Evolutionary conservation across 2,113 vertebrate genomes (phyloP).

Genomic region (Eurystomus gularis): DNA sequence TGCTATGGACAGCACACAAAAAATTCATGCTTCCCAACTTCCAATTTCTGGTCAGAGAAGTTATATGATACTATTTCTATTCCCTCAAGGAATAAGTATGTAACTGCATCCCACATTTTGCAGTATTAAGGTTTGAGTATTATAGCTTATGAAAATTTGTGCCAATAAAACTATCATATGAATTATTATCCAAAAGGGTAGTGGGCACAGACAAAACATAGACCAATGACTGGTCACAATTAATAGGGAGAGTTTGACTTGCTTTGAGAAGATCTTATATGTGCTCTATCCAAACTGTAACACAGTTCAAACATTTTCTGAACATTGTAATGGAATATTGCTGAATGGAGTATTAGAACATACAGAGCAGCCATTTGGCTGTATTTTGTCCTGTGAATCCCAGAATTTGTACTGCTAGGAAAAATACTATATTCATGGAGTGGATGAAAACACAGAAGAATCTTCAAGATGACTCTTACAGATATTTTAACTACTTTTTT

Average conservation of each 20-base stretch:
- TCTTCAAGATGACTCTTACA: neutral
- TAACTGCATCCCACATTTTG: neutral
- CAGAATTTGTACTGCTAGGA: neutral
- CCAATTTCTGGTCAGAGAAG: neutral
- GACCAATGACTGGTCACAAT: neutral
- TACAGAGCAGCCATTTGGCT: accelerated
- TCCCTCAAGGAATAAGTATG: neutral
- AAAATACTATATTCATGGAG: neutral
- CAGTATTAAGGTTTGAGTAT: neutral
- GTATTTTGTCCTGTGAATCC: neutral
- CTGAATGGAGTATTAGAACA: neutral
- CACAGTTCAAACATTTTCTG: neutral
- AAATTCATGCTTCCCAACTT: neutral
- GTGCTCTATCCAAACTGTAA: neutral
- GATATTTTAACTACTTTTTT: neutral
- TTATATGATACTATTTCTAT: neutral
- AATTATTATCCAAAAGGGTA: neutral
- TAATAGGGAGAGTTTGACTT: neutral
- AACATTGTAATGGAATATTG: neutral
- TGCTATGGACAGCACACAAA: neutral
- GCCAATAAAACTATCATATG: neutral
- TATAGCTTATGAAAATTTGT: neutral
- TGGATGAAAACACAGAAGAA: neutral
- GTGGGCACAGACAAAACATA: neutral
- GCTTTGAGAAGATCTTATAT: neutral